Evolutionary conservation across 2,113 vertebrate species (phyloP).

Genomic region (Steatornis caripensis): DNA sequence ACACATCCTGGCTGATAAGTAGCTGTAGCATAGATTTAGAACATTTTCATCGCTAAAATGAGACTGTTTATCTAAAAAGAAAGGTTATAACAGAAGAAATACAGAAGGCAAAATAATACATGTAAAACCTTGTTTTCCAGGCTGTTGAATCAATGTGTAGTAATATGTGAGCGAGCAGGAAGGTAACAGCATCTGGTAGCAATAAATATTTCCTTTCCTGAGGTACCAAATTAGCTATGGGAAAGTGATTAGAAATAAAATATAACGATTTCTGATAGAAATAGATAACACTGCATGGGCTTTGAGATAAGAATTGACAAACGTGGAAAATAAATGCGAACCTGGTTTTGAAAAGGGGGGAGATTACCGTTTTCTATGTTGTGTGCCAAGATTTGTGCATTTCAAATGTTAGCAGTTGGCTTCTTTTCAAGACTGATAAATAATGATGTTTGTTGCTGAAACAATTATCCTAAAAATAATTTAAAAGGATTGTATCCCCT

Average conservation of each 20-base stretch:
- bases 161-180: constrained; percentile 12
- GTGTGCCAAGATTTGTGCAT: constrained; percentile 49
- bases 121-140: constrained; percentile 5
- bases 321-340: constrained; percentile 49
- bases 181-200: constrained; percentile 52
- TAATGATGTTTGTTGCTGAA: constrained; percentile 65
- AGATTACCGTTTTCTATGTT: constrained; percentile 41
- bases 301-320: constrained; percentile 64
- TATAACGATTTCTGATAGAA: constrained; percentile 50
- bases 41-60: background rate
- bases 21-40: background rate
- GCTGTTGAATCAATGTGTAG: constrained; percentile 6
- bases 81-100: background rate
- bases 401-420: constrained; percentile 60
- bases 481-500: constrained; percentile 51
- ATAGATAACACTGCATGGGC: background rate
- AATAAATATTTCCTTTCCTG: constrained; percentile 53
- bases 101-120: background rate
- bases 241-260: constrained; percentile 46
- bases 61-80: background rate
- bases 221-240: constrained; percentile 34
- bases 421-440: constrained; percentile 62
- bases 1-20: background rate
- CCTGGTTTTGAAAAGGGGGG: constrained; percentile 13
- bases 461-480: constrained; percentile 67